Percentiles rank a stretch among this genome's conserved stretches.
Conservation (phyloP, 2,888 invertebrate species). For the Ctena decussata region DNA sequence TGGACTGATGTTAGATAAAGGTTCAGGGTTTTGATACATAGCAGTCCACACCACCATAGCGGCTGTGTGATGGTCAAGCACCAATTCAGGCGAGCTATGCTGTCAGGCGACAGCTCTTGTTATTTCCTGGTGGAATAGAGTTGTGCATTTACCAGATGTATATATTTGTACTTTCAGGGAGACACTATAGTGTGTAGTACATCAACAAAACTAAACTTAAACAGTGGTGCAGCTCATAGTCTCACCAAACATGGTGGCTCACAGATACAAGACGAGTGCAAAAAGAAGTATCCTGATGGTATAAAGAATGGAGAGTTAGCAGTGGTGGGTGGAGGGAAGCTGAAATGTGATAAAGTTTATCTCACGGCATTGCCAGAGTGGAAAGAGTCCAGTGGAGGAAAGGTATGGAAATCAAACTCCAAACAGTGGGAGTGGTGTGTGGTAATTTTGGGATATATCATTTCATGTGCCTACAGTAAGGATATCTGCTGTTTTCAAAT, state of each 20-base stretch:
- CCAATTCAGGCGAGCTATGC: no score
- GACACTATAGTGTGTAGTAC: conserved; percentile 80
- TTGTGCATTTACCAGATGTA: no score
- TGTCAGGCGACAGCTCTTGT: no score
- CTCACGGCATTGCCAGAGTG: conserved; percentile 70
- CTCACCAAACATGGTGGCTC: conserved; percentile 77
- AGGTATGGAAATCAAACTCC: no score
- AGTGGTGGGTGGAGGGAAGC: conserved; percentile 67
- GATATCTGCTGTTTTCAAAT: no score
- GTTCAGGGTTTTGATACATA: no score
- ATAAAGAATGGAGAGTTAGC: conserved; percentile 72
- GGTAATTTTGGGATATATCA: no score
- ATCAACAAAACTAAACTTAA: conserved; percentile 71
- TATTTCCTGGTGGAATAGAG: neutral
- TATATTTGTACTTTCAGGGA: conserved; percentile 69
- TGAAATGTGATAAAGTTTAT: conserved; percentile 73
- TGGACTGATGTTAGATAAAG: no score
- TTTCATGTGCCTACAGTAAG: no score
- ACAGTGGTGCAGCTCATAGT: conserved; percentile 73
- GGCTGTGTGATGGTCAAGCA: no score
- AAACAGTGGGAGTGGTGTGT: no score
- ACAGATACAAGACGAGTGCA: conserved; percentile 72
- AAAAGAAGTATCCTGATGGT: conserved; percentile 65
- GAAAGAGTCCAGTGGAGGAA: conserved; percentile 60
- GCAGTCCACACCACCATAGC: no score